These are phyloP conservation scores for Arge pagana DNA, from an alignment of 2,888 invertebrate genomes.

Conservation along the genomic window DNA sequence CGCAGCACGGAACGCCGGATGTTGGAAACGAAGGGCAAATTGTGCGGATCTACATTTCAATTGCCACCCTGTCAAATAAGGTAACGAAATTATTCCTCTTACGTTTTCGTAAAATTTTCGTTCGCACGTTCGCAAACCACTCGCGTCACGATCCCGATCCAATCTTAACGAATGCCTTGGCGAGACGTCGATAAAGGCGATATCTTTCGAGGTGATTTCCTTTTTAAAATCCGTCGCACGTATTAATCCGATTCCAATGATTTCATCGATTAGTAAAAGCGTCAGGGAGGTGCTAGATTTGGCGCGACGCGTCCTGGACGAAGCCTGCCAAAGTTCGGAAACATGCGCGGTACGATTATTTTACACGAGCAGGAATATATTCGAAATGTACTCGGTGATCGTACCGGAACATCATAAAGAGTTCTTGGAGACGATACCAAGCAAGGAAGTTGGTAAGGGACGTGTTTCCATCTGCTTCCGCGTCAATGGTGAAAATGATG, in stretches of 20 bases:
- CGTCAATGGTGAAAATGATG: no score
- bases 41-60: slow-evolving; percentile 52
- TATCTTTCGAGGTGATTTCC: no score
- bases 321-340: slow-evolving; percentile 67
- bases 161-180: no score
- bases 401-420: slow-evolving; percentile 82
- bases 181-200: no score
- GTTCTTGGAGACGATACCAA: slow-evolving; percentile 80
- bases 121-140: no score
- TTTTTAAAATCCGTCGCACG: no score
- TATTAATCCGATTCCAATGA: neutral
- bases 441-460: slow-evolving; percentile 78
- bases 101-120: no score
- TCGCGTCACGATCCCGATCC: no score
- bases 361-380: slow-evolving; percentile 72
- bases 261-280: slow-evolving; percentile 61
- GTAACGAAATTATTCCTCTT: slow-evolving; percentile 51
- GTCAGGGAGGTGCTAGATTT: slow-evolving; percentile 69
- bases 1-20: slow-evolving; percentile 19
- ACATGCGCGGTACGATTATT: slow-evolving; percentile 70
- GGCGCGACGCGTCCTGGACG: slow-evolving; percentile 68
- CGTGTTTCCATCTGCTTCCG: neutral
- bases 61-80: slow-evolving; percentile 63
- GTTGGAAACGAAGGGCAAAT: slow-evolving; percentile 41
- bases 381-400: slow-evolving; percentile 77